phyloP scores from a whole-genome alignment of 2,797 vertebrate species.

The Champsocephalus gunnari region DNA sequence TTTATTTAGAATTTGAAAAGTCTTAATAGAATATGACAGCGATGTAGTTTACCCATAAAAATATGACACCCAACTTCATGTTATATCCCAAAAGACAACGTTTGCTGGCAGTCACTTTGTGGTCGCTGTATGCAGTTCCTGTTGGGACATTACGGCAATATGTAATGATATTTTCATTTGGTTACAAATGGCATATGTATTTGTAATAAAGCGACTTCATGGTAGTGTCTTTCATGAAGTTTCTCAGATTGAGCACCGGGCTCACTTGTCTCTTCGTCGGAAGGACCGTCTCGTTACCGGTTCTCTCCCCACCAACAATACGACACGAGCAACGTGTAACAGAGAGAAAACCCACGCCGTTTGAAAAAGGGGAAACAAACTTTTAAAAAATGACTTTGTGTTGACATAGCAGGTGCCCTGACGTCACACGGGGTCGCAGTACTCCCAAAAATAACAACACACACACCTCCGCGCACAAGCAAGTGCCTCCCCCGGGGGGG shows the following conservation, averaged over 20 bases:
- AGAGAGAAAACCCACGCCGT: not conserved
- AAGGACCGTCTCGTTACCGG: slow-evolving; percentile 38
- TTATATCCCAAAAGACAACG: not conserved
- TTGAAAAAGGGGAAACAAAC: slow-evolving; percentile 70
- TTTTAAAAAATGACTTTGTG: slow-evolving; percentile 81
- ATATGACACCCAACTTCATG: not conserved
- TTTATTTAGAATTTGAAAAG: not conserved
- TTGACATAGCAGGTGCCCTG: slow-evolving; percentile 92
- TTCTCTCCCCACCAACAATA: slow-evolving; percentile 19
- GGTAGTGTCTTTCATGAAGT: not conserved
- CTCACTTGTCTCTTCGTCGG: slow-evolving; percentile 13
- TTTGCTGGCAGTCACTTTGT: not conserved
- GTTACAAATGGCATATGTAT: not conserved
- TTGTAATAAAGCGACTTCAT: not conserved
- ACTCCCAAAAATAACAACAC: slow-evolving; percentile 82
- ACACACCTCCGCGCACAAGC: slow-evolving; percentile 78
- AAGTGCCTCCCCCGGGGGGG: slow-evolving; percentile 78
- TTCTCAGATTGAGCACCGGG: not conserved
- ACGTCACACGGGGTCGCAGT: slow-evolving; percentile 89
- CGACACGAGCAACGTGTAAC: not conserved
- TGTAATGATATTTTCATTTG: not conserved
- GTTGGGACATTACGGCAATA: not conserved
- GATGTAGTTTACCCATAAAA: not conserved
- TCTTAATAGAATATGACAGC: not conserved
- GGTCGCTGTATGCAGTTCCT: not conserved